phyloP scores from a whole-genome alignment of 2,888 invertebrate genomes.

The Pheosia tremula region DNA sequence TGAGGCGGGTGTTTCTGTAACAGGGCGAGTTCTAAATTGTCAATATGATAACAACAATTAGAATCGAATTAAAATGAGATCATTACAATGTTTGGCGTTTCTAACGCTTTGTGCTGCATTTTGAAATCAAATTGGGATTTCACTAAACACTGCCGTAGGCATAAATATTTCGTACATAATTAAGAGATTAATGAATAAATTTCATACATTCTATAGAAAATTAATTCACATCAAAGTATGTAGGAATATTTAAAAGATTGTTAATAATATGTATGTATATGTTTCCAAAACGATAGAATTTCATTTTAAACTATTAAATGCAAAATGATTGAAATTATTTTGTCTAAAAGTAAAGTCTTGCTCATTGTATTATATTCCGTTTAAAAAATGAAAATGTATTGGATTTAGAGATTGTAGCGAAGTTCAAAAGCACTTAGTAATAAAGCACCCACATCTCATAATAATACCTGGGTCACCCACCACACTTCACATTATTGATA shows the following conservation, averaged over 20 bases:
- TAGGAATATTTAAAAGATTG: conserved; percentile 10
- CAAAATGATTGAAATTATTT: neutral
- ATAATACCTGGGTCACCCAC: no score
- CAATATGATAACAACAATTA: no score
- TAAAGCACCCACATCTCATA: no score
- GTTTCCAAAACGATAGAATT: neutral
- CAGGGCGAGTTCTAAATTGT: neutral
- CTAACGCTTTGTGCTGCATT: conserved; percentile 14
- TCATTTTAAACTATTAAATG: neutral
- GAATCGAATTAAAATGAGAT: neutral
- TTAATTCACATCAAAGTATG: conserved; percentile 13
- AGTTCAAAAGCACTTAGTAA: no score
- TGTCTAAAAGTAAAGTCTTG: neutral
- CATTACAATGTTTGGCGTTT: neutral
- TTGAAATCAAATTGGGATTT: conserved; percentile 24
- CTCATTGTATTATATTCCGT: neutral
- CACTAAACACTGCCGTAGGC: conserved; percentile 49
- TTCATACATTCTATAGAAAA: neutral
- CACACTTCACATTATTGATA: no score
- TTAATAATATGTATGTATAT: neutral
- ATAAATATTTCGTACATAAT: conserved; percentile 19
- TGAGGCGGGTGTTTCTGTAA: conserved; percentile 5
- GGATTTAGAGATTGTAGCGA: no score
- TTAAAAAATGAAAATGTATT: neutral
- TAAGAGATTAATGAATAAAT: conserved; percentile 19